A percentile compares a stretch with the other conserved stretches of the same genome.
These are phyloP conservation scores for Nothobranchius kuhntae DNA, from an alignment of 2,113 vertebrate genomes.

Conservation along the genomic window DNA sequence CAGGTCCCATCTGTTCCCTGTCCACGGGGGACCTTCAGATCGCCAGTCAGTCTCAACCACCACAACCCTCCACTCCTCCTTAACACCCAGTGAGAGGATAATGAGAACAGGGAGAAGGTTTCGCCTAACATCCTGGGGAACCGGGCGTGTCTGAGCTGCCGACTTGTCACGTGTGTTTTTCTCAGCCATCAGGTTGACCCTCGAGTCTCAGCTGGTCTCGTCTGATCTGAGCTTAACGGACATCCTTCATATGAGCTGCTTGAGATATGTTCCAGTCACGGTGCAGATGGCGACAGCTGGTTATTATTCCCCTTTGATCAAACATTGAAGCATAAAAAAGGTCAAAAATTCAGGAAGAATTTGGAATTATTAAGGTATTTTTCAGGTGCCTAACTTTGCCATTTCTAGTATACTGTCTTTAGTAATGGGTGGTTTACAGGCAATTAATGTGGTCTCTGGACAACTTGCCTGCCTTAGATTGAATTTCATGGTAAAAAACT, in stretches of 20 bases:
- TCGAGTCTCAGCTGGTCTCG: constrained; percentile 35
- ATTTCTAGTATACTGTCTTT: too few species aligned
- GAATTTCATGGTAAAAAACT: too few species aligned
- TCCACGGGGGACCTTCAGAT: constrained; percentile 48
- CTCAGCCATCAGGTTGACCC: constrained; percentile 27
- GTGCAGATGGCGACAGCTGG: constrained; percentile 3
- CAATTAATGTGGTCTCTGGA: too few species aligned
- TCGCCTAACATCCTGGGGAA: constrained; percentile 45
- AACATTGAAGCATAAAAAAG: neutral
- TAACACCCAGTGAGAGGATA: constrained; percentile 71
- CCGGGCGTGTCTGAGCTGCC: constrained; percentile 37
- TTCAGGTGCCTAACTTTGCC: too few species aligned
- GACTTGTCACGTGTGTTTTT: constrained; percentile 30
- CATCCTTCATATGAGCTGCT: constrained; percentile 31
- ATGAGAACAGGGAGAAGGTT: constrained; percentile 59
- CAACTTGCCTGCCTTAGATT: too few species aligned
- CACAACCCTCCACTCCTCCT: constrained; percentile 38
- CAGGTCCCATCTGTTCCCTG: constrained; percentile 71
- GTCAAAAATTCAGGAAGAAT: too few species aligned
- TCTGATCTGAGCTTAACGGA: constrained; percentile 19
- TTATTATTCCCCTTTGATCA: neutral
- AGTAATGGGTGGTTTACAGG: too few species aligned
- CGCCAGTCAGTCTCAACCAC: constrained; percentile 46
- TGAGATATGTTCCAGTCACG: constrained; percentile 8
- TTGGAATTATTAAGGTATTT: too few species aligned